These are phyloP conservation scores for Syndactyla subalaris DNA, from an alignment of 2,797 vertebrate species.

Conservation along the genomic window DNA sequence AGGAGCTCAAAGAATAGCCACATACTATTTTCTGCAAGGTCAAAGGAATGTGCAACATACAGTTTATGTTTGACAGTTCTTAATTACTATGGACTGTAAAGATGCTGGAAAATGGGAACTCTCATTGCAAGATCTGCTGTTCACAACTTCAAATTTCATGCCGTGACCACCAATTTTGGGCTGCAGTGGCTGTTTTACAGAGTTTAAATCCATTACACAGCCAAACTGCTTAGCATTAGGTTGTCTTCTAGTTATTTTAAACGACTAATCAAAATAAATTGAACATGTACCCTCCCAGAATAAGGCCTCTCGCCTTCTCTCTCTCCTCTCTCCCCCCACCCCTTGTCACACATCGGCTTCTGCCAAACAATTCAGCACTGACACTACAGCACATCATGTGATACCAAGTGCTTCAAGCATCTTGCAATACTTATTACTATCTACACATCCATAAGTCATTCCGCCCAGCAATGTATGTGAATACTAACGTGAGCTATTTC, in stretches of 20 bases:
- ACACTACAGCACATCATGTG: neutral
- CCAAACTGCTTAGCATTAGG: neutral
- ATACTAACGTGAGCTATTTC: neutral
- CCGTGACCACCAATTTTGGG: neutral
- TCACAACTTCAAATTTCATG: conserved; percentile 20
- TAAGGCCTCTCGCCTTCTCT: conserved; percentile 27
- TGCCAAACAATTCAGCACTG: conserved; percentile 55
- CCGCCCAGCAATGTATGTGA: neutral
- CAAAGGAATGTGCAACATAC: neutral
- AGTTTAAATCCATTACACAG: neutral
- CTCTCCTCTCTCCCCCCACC: neutral
- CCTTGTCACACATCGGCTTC: conserved; percentile 39
- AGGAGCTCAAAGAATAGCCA: neutral
- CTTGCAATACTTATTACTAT: conserved; percentile 58
- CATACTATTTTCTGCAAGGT: conserved; percentile 5
- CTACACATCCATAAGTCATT: conserved; percentile 58
- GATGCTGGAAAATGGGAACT: neutral
- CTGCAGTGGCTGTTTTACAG: neutral
- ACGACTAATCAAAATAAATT: neutral
- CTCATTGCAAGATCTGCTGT: neutral
- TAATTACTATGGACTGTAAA: conserved; percentile 15
- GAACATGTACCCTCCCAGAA: neutral
- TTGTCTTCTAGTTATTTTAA: neutral
- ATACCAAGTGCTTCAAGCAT: conserved; percentile 47
- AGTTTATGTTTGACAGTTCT: conserved; percentile 4